Evolutionary conservation across 1,140 invertebrate species (phyloP), one percentile per base, ranked within the genome.

Genomic region (Drosophila ironensis): DNA sequence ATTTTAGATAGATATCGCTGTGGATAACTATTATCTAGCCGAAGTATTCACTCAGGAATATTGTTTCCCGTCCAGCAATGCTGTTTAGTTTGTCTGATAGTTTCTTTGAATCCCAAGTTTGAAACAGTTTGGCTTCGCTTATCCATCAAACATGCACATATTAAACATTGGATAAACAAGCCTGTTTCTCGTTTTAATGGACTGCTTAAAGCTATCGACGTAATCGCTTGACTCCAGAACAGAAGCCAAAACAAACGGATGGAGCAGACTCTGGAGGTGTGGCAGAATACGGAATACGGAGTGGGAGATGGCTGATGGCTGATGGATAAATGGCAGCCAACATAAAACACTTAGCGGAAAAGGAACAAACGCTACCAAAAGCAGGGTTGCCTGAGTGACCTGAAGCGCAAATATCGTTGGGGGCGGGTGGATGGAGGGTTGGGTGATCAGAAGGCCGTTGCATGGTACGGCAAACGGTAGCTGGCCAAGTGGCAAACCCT

Each of bases 401-500:
- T 77, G 77, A 40, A 81, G 77, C 59, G 54, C 53, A 40, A 45
- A 30, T 38, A 61, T 30, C 14, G 25, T 24, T 35, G 8, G 9
- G 30, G 17, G 30, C 5, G 6, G 30, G 25, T 1, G 30, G 30
- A 16, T 9, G 20, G 47, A 11, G 14, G 17, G 30, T 17, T 19
- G 35, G 27, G n/a, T 30, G 30, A n/a, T n/a, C n/a, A 44, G 46
- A 16, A 20, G 33, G 25, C 16, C 30, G 41, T 4, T 22, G 38
- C 35, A 45, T 35, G 20, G 38, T 25, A 51, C 25, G 14, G 48
- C 22, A 35, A 57, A 60, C 50, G 48, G 51, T 40, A 67, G 46
- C 61, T 64, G 78, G 68, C 81, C 77, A 84, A 84, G 78, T 84
- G 78, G 77, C 61, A 68, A 82, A 61, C 78, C 69, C 53, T 68